These are phyloP conservation scores for Melanocharis versteri DNA, from an alignment of 2,113 vertebrate species.

Conservation along the genomic window DNA sequence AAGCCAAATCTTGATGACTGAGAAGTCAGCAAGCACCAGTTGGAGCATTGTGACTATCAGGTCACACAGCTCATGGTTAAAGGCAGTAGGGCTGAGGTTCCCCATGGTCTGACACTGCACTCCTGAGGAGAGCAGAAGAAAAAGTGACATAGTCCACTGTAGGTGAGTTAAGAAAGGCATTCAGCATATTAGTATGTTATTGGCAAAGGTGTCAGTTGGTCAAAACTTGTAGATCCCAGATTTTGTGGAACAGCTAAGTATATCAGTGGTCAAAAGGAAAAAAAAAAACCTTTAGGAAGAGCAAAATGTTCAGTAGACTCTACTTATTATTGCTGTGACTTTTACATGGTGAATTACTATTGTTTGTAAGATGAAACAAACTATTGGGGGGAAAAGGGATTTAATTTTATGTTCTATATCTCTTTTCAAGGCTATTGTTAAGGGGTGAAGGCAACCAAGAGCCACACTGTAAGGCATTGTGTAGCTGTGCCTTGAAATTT, in stretches of 20 bases:
- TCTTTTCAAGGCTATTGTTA: constrained; percentile 31
- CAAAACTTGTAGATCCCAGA: neutral
- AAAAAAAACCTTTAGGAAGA: neutral
- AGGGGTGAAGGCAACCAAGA: neutral
- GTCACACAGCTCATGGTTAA: neutral
- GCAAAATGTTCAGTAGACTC: neutral
- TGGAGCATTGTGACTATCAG: neutral
- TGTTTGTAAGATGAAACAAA: constrained; percentile 39
- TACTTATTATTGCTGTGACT: neutral
- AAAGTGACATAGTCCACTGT: neutral
- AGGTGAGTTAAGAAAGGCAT: neutral
- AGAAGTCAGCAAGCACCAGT: neutral
- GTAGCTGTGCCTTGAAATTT: neutral
- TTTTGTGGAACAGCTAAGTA: neutral
- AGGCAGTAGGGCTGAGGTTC: neutral
- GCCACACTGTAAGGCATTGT: constrained; percentile 19
- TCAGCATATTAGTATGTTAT: neutral
- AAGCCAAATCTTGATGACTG: neutral
- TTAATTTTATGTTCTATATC: constrained; percentile 30
- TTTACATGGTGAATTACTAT: constrained; percentile 19
- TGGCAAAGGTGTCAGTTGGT: neutral
- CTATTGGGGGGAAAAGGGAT: neutral
- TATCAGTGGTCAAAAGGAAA: neutral
- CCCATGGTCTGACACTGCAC: neutral
- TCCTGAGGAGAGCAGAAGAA: neutral